These are phyloP conservation scores for Gallinago jamesoni DNA, from an alignment of 2,113 vertebrate genomes.

Conservation along the genomic window DNA sequence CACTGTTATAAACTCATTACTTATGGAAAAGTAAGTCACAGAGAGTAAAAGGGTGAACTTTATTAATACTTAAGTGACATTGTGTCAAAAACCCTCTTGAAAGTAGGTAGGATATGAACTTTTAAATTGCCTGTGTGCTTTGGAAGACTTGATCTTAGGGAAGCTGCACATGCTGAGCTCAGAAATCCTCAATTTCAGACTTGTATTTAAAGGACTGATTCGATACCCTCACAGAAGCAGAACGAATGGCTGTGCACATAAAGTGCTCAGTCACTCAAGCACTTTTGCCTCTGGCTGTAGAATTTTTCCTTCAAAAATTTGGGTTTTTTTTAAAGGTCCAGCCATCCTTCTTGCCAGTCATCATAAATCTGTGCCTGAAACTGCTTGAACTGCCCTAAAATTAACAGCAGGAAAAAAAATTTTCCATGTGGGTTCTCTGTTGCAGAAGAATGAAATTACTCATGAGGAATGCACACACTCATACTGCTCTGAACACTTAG, in stretches of 20 bases:
- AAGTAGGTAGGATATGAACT: neutral
- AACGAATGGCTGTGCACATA: neutral
- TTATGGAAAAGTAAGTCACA: neutral
- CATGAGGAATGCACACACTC: neutral
- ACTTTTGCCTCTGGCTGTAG: neutral
- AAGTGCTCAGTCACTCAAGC: neutral
- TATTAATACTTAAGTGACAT: neutral
- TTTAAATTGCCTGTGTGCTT: neutral
- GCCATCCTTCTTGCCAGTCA: neutral
- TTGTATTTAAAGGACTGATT: neutral
- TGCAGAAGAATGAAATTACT: neutral
- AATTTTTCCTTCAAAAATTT: neutral
- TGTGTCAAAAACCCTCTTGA: neutral
- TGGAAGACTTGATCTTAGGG: neutral
- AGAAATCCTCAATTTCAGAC: neutral
- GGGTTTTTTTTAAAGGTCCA: neutral
- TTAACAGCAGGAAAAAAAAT: neutral
- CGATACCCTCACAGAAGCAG: neutral
- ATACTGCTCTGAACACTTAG: neutral
- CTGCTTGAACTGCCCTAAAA: neutral
- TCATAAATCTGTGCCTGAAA: constrained; percentile 9
- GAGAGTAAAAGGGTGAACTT: neutral
- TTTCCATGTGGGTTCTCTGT: neutral
- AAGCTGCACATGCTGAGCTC: neutral
- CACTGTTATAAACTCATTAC: neutral